phyloP scores from a whole-genome alignment of 2,888 invertebrate species.

The Sepiola atlantica region DNA sequence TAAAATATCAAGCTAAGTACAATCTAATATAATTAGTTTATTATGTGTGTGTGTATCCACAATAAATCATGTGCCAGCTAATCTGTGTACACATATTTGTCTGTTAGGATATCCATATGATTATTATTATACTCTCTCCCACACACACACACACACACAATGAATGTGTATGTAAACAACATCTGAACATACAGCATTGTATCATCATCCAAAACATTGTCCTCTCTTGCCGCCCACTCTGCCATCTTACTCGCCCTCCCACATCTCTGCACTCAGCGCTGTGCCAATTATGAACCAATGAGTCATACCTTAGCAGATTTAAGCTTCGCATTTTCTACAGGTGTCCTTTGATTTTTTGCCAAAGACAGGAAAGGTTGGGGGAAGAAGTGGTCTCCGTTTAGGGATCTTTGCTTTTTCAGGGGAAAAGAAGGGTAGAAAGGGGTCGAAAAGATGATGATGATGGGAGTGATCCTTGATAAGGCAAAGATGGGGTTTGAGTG shows the following conservation, averaged over 20 bases:
- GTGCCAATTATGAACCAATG: slow-evolving; percentile 6
- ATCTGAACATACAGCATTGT: no score
- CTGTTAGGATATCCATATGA: no score
- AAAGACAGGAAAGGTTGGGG: slow-evolving; percentile 16
- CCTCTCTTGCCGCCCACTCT: not conserved
- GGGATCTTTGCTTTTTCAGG: not conserved
- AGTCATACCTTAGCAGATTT: slow-evolving; percentile 1
- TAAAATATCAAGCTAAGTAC: no score
- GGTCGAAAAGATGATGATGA: not conserved
- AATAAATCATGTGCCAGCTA: no score
- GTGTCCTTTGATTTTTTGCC: slow-evolving; percentile 10
- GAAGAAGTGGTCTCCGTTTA: not conserved
- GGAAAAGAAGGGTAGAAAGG: not conserved
- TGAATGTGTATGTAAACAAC: no score
- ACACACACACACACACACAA: no score
- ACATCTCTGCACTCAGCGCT: not conserved
- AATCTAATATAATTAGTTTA: no score
- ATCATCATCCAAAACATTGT: no score
- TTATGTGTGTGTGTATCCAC: no score
- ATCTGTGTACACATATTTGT: no score
- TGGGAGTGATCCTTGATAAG: not conserved
- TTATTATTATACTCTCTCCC: not conserved
- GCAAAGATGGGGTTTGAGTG: not conserved
- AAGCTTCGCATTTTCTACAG: not conserved
- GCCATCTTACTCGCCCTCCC: not conserved